Evolutionary conservation across 1,140 invertebrate genomes (phyloP), one percentile per base, ranked within the genome.

Genomic region (Lerema accius): DNA sequence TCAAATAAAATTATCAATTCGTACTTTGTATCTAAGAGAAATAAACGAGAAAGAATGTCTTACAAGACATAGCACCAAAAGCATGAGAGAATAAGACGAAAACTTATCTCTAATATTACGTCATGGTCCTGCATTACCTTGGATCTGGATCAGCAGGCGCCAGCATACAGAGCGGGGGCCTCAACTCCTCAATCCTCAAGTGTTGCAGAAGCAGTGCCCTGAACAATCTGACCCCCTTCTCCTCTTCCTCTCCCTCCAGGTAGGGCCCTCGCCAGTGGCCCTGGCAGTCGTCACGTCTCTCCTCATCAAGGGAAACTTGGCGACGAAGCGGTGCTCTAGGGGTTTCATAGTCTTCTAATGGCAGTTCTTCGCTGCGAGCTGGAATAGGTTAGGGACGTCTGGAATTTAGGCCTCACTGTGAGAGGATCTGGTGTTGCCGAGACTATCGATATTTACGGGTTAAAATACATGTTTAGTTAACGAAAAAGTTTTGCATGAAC

Each of bases 221-320:
- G 76, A 90, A 90, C 49, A 90, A 71, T 59, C 88, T 59, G 0
- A 90, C 83, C 0, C 88, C 88, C 16, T 74, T 80, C 56, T 89
- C 86, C 37, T 87, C 84, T 40, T 90, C 88, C 10, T 86, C 86
- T 0, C 86, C 86, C 40, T 80, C 77, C 0, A 89, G 63, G 15
- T 85, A 77, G 0, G 80, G 72, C 0, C 86, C 84, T 50, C 78
- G 70, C 87, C 87, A 90, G 61, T 90, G 87, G 0, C 87, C 87
- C 40, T 79, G 86, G 48, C 87, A 90, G 55, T 89, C 86, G 59
- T 90, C 87, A 3, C 79, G 74, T 5, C 87, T 67, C 26, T 90
- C 87, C 39, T 90, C 87, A 59, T 90, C 87, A 23, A 90, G 61
- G 1, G 87, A 90, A 0, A 90, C 84, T 63, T 90, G 87, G 0